Conservation (phyloP, 2,797 vertebrate species). For the Ispidina picta region DNA sequence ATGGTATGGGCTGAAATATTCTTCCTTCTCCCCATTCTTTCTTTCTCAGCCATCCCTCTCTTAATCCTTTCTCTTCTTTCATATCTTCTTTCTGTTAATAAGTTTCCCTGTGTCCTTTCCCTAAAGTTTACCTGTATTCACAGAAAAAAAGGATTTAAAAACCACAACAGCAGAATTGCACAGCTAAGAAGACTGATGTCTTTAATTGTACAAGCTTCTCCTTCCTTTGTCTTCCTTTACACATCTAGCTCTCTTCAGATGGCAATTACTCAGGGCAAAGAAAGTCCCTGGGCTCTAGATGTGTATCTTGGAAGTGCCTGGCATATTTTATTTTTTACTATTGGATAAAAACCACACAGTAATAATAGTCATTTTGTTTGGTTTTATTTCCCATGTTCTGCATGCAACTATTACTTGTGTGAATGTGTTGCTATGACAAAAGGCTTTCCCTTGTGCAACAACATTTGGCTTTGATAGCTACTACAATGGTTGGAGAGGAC, state of each 20-base stretch:
- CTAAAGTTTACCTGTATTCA: not conserved
- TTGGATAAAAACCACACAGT: not conserved
- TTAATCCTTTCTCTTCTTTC: not conserved
- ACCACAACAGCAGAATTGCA: not conserved
- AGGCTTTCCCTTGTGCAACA: not conserved
- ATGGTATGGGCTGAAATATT: not conserved
- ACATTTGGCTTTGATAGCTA: conserved; percentile 25
- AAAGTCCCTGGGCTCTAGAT: not conserved
- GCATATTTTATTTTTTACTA: conserved; percentile 13
- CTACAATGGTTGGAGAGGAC: not conserved
- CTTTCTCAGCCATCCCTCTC: not conserved
- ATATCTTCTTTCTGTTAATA: not conserved
- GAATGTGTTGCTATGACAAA: conserved; percentile 34
- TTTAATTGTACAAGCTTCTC: conserved; percentile 30
- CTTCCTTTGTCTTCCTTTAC: conserved; percentile 11
- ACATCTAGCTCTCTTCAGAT: not conserved
- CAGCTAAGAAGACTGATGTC: not conserved
- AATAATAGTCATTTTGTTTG: conserved; percentile 26
- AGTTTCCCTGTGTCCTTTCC: not conserved
- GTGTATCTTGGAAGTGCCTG: not conserved
- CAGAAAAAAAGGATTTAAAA: not conserved
- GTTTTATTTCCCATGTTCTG: conserved; percentile 12
- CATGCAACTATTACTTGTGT: not conserved
- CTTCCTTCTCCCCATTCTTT: not conserved
- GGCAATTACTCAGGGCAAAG: not conserved